These are phyloP conservation scores for Pachliopta kotzebuea DNA, from an alignment of 2,888 invertebrate genomes.

Conservation along the genomic window DNA sequence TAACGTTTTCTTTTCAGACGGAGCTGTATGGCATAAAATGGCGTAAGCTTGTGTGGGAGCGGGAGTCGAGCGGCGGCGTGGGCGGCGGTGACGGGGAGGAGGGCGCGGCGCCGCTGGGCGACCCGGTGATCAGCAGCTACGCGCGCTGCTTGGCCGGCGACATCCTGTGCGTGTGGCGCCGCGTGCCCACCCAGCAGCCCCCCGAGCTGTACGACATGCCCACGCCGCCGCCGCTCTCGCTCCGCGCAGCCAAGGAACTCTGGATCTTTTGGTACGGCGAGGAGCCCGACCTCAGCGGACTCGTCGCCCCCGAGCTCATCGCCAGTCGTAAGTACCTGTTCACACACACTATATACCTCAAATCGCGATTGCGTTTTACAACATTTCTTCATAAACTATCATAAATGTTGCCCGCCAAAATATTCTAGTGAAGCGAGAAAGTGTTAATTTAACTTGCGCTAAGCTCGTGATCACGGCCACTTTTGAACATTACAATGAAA, in stretches of 20 bases:
- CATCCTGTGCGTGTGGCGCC: conserved; percentile 98
- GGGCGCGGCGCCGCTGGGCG: conserved; percentile 87
- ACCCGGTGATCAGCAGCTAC: conserved; percentile 94
- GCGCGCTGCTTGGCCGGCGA: conserved; percentile 95
- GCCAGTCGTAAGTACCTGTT: conserved; percentile 88
- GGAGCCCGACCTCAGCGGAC: conserved; percentile 92
- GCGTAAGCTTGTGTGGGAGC: conserved; percentile 95
- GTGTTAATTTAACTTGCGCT: neutral
- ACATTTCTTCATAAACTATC: neutral
- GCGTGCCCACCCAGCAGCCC: conserved; percentile 84
- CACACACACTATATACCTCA: neutral
- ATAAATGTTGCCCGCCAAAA: neutral
- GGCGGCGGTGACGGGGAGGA: conserved; percentile 64
- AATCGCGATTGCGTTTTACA: neutral
- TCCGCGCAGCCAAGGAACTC: conserved; percentile 95
- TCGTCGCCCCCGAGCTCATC: conserved; percentile 92
- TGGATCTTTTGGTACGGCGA: conserved; percentile 99
- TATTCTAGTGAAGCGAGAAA: neutral
- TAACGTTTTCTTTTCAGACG: conserved; percentile 85
- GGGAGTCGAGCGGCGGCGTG: conserved; percentile 71
- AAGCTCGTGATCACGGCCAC: conserved; percentile 5
- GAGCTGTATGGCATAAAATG: conserved; percentile 99
- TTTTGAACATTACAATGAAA: conserved; percentile 18
- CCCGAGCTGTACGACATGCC: conserved; percentile 73
- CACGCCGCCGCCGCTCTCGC: conserved; percentile 87